Conservation (phyloP, 1,140 invertebrate genomes). For the Polypedilum pembai region DNA sequence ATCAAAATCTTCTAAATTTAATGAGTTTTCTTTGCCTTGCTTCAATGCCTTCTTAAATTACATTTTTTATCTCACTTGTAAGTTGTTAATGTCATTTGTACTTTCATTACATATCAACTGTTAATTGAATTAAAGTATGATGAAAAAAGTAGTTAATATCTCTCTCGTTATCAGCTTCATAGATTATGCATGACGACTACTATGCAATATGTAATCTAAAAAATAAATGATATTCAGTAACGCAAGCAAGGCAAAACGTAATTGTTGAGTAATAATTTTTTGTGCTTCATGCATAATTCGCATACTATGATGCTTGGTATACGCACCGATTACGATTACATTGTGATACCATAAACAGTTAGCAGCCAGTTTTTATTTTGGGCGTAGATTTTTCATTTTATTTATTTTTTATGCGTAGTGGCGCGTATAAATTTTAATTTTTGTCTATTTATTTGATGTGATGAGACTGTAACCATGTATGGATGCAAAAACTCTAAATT, state of each 20-base stretch:
- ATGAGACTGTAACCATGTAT: no score
- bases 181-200: neutral
- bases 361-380: neutral
- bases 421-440: neutral
- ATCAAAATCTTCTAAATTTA: no score
- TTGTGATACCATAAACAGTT: neutral
- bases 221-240: neutral
- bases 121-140: no score
- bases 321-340: constrained; percentile 20
- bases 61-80: no score
- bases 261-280: constrained; percentile 24
- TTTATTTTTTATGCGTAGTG: neutral
- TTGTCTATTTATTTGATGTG: no score
- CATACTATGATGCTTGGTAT: constrained; percentile 10
- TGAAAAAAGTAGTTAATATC: no score
- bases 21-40: no score
- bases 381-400: neutral
- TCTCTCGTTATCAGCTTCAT: no score
- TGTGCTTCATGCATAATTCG: constrained; percentile 26
- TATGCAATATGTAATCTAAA: constrained; percentile 3
- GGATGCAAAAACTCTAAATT: no score
- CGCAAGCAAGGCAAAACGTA: constrained; percentile 13
- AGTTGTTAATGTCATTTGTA: no score
- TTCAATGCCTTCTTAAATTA: no score
- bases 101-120: no score